These are phyloP conservation scores for Chalcosyrphus nemorum DNA, from an alignment of 2,888 invertebrate genomes.

Conservation along the genomic window DNA sequence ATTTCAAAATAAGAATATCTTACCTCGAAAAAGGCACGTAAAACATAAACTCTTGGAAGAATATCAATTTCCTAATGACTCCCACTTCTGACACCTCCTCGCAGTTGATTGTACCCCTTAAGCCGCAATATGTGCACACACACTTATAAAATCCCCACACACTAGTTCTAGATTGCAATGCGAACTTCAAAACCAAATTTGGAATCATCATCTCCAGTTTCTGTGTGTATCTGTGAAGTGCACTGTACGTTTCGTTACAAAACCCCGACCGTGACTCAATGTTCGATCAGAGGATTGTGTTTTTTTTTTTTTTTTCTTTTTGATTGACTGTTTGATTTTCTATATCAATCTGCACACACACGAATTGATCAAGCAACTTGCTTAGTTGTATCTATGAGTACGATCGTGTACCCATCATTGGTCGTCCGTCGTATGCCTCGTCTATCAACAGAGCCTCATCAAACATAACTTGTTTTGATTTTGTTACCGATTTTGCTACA, in stretches of 20 bases:
- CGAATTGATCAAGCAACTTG: slow-evolving; percentile 2
- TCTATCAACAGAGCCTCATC: slow-evolving; percentile 57
- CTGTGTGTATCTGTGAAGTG: not conserved
- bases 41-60: not conserved
- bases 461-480: slow-evolving; percentile 69
- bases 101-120: slow-evolving; percentile 2
- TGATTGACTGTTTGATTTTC: slow-evolving; percentile 68
- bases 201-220: slow-evolving; percentile 34
- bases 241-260: slow-evolving; percentile 3
- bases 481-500: slow-evolving; percentile 73
- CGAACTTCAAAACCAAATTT: slow-evolving; percentile 64
- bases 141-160: slow-evolving; percentile 22
- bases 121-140: slow-evolving; percentile 11
- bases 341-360: slow-evolving; percentile 56
- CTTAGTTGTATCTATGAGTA: slow-evolving; percentile 14
- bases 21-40: slow-evolving; percentile 4
- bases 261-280: slow-evolving; percentile 48
- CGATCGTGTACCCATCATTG: slow-evolving; percentile 15
- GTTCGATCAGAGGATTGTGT: slow-evolving; percentile 61
- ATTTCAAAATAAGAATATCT: not conserved
- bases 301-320: too few species aligned
- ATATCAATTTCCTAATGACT: not conserved
- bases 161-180: slow-evolving; percentile 45
- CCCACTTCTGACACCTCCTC: not conserved
- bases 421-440: not conserved